A percentile compares a stretch with the other conserved stretches of the same genome.
phyloP scores from a whole-genome alignment of 2,888 invertebrate genomes.

The Leptinotarsa peninsularis region DNA sequence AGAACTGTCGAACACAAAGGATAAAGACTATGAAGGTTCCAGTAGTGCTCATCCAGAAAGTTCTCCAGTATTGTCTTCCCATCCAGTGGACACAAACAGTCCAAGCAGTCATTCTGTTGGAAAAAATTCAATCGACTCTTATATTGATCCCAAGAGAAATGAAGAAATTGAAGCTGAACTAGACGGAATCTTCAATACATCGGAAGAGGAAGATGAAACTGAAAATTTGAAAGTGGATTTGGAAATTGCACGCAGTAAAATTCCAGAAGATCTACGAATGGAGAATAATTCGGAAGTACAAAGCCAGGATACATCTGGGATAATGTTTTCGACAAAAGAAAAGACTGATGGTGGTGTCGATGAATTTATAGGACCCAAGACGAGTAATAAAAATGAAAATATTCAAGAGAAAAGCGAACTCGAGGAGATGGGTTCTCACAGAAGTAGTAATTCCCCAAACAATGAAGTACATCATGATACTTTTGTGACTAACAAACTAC shows the following conservation, averaged over 20 bases:
- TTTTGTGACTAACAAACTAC: too few species aligned
- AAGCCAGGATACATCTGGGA: background rate
- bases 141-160: slow-evolving; percentile 24
- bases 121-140: slow-evolving; percentile 32
- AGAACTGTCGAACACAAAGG: slow-evolving; percentile 22
- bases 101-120: slow-evolving; percentile 29
- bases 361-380: too few species aligned
- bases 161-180: slow-evolving; percentile 2
- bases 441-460: too few species aligned
- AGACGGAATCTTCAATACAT: slow-evolving; percentile 12
- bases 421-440: too few species aligned
- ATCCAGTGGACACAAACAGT: slow-evolving; percentile 27
- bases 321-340: too few species aligned
- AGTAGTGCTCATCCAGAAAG: slow-evolving; percentile 8
- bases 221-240: background rate
- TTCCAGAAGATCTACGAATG: background rate
- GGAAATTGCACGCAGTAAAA: background rate
- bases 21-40: slow-evolving; percentile 18
- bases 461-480: too few species aligned
- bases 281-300: background rate
- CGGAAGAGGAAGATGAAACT: background rate
- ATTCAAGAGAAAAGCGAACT: too few species aligned
- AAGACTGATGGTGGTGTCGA: too few species aligned
- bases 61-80: slow-evolving; percentile 36
- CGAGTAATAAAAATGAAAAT: too few species aligned